Conservation (phyloP, 2,888 invertebrate genomes). For the Volucella zonaria region DNA sequence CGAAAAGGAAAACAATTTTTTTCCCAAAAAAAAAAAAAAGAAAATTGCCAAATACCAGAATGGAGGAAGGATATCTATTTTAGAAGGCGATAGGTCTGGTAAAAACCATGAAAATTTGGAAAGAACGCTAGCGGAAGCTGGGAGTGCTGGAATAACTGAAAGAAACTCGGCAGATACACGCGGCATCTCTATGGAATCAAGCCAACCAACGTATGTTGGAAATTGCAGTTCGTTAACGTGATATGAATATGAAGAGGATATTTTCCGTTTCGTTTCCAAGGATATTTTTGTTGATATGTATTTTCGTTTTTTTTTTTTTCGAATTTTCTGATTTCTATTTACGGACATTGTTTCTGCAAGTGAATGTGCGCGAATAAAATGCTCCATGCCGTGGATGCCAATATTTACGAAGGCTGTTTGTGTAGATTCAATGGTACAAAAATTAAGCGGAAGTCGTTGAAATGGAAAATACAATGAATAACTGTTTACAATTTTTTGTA, state of each 20-base stretch:
- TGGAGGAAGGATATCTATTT: conserved; percentile 27
- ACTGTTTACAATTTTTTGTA: conserved; percentile 60
- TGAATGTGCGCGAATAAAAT: neutral
- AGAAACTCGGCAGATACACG: too few species aligned
- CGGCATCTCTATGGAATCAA: conserved; percentile 9
- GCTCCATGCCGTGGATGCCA: conserved; percentile 43
- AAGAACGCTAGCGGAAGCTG: too few species aligned
- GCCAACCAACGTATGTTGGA: conserved; percentile 45
- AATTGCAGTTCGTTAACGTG: conserved; percentile 68
- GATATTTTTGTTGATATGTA: conserved; percentile 12
- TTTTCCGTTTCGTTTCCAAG: neutral
- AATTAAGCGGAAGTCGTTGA: conserved; percentile 57
- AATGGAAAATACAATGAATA: conserved; percentile 65
- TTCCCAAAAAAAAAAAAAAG: neutral
- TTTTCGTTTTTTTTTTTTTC: conserved; percentile 12
- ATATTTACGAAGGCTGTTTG: conserved; percentile 48
- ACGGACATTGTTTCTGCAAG: conserved; percentile 35
- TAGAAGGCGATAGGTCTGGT: neutral
- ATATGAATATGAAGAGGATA: conserved; percentile 49
- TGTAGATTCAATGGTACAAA: conserved; percentile 32
- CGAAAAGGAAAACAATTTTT: conserved; percentile 53
- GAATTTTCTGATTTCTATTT: conserved; percentile 37
- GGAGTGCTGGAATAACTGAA: too few species aligned
- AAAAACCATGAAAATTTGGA: too few species aligned
- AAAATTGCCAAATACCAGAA: conserved; percentile 60